Evolutionary conservation across 2,888 invertebrate species (phyloP).

Genomic region (Nysson spinosus): DNA sequence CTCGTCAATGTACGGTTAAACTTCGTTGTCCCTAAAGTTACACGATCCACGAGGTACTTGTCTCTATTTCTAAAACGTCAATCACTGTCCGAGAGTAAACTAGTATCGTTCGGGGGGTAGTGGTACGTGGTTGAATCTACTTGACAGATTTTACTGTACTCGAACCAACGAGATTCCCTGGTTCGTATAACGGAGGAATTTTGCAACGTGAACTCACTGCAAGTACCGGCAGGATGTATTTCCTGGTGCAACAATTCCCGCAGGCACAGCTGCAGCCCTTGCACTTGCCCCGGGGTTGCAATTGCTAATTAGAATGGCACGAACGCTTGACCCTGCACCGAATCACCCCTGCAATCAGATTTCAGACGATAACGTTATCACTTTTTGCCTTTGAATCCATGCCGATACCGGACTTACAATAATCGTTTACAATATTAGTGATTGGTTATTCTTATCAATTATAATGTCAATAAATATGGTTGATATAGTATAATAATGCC

Average conservation of each 20-base stretch:
- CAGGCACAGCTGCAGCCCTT: slow-evolving; percentile 32
- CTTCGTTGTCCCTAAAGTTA: too few relatives aligned
- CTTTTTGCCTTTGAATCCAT: slow-evolving; percentile 13
- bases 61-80: slow-evolving; percentile 27
- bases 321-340: slow-evolving; percentile 41
- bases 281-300: slow-evolving; percentile 20
- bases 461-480: too few relatives aligned
- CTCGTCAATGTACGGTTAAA: slow-evolving; percentile 15
- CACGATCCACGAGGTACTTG: too few relatives aligned
- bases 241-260: slow-evolving; percentile 47
- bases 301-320: slow-evolving; percentile 50
- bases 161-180: slow-evolving; percentile 20
- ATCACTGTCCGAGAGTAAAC: slow-evolving; percentile 36
- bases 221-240: slow-evolving; percentile 39
- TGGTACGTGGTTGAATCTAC: slow-evolving; percentile 14
- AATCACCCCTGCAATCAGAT: slow-evolving; percentile 32
- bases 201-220: slow-evolving; percentile 15
- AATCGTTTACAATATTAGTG: too few relatives aligned
- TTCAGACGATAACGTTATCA: slow-evolving; percentile 21
- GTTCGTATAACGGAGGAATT: slow-evolving; percentile 42
- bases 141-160: slow-evolving; percentile 28
- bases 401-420: not conserved
- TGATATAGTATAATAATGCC: too few relatives aligned
- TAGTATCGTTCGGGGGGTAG: too few relatives aligned
- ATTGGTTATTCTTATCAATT: too few relatives aligned